Conservation (phyloP, 2,797 vertebrate genomes). For the Catamblyrhynchus diadema region DNA sequence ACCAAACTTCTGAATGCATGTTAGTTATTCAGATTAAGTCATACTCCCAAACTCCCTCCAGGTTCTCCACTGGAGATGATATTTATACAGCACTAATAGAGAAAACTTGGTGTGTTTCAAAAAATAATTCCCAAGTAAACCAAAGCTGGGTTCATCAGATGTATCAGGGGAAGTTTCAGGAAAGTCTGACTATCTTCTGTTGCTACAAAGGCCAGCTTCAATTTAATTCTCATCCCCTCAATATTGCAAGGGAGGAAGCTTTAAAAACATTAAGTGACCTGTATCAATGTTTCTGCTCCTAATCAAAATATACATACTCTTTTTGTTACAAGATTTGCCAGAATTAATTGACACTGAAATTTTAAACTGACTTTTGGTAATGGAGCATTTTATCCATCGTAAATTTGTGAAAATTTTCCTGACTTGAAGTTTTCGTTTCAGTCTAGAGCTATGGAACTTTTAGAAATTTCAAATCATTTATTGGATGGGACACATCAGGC, state of each 20-base stretch:
- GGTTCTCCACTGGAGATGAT: conserved; percentile 21
- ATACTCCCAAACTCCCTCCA: conserved; percentile 33
- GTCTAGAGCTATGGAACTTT: background rate
- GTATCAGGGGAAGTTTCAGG: background rate
- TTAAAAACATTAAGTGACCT: background rate
- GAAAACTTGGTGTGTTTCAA: conserved; percentile 38
- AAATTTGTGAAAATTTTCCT: background rate
- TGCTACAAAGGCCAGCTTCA: background rate
- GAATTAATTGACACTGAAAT: background rate
- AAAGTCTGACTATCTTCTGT: background rate
- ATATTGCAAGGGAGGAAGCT: background rate
- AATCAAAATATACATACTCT: background rate
- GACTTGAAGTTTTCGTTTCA: background rate
- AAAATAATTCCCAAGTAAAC: conserved; percentile 44
- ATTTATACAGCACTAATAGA: conserved; percentile 48
- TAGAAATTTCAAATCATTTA: background rate
- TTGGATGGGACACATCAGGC: background rate
- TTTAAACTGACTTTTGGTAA: background rate
- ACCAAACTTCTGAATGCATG: conserved; percentile 22
- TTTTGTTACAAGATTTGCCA: background rate
- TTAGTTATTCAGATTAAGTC: conserved; percentile 53
- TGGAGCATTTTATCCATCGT: background rate
- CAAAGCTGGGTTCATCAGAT: background rate
- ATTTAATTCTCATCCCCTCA: background rate
- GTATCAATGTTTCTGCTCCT: background rate